Evolutionary conservation across 2,113 vertebrate genomes (phyloP), one percentile per base, ranked within the genome.

Genomic region (Myxocyprinus asiaticus): DNA sequence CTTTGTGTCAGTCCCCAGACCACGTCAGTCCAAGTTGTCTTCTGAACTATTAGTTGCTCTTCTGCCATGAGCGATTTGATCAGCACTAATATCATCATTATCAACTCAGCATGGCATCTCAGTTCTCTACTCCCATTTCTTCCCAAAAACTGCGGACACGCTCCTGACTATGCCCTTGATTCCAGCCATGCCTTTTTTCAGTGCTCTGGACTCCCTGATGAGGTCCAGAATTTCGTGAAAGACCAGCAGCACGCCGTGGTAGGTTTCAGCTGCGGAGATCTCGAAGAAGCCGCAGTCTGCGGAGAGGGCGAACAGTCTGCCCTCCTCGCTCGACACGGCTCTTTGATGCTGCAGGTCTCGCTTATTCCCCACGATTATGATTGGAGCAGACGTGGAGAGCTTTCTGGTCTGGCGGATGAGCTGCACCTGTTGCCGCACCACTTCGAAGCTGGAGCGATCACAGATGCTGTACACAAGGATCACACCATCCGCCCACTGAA

Each of bases 381-480:
- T 80, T 6, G 91, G 88, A 6, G 78, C 55, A 0, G 82, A 69
- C 4, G 82, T 63, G 0, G 82, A 80, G 7, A 76, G 67, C 58
- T 86, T 87, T 68, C 81, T 85, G 4, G 81, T 50, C 4, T 80
- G 83, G 2, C 86, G 85, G 80, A 92, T 85, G 42, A 86, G 79
- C 71, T 83, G 86, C 47, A 90, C 83, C 81, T 90, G 91, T 63
- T 87, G 86, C 7, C 77, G 82, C 33, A 87, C 87, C 71, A 89
- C 89, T 6, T 87, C 77, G 15, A 92, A 91, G 58, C 90, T 92
- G 17, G 78, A 45, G 9, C 87, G 89, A 83, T 92, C 88, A 4
- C 90, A 91, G 77, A 92, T 91, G 86, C 91, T 92, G 81, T 92
- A 92, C 64, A 91, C 89, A 14, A 91, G 80, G 42, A 90, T 86